These are phyloP conservation scores for Nannoperca australis DNA, from an alignment of 2,797 vertebrate species.

Conservation along the genomic window DNA sequence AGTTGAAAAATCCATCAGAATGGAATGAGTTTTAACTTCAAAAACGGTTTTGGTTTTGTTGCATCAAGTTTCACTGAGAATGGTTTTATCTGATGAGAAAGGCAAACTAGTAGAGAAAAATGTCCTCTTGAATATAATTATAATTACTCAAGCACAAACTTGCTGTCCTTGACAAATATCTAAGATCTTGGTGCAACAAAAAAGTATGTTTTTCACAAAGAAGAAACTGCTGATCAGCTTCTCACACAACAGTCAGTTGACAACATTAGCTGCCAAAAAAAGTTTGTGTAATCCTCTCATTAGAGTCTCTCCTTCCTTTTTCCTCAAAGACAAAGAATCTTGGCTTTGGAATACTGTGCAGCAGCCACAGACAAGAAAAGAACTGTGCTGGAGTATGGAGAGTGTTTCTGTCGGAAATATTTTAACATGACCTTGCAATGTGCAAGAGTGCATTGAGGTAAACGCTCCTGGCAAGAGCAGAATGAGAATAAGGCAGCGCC, in stretches of 20 bases:
- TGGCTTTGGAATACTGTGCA: slow-evolving; percentile 45
- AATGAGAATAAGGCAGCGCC: slow-evolving; percentile 71
- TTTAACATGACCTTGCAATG: slow-evolving; percentile 76
- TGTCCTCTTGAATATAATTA: slow-evolving; percentile 29
- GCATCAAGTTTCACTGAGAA: slow-evolving; percentile 11
- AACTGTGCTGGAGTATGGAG: slow-evolving; percentile 27
- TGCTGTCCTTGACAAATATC: slow-evolving; percentile 46
- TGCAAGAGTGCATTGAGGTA: slow-evolving; percentile 53
- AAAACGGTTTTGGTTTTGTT: slow-evolving; percentile 11
- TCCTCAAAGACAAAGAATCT: slow-evolving; percentile 63
- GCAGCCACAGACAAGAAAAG: slow-evolving; percentile 23
- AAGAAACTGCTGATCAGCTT: slow-evolving; percentile 42
- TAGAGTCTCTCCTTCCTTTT: slow-evolving; percentile 41
- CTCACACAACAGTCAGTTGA: slow-evolving; percentile 18
- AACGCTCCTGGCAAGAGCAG: slow-evolving; percentile 52
- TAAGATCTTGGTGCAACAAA: slow-evolving; percentile 9
- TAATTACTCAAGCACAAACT: slow-evolving; percentile 30
- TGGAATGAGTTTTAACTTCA: slow-evolving; percentile 15
- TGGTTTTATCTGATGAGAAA: slow-evolving; percentile 11
- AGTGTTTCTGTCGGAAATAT: slow-evolving; percentile 61
- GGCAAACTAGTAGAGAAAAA: not conserved
- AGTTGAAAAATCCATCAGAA: not conserved
- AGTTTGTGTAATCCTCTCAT: slow-evolving; percentile 54
- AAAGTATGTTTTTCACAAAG: not conserved
- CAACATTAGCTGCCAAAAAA: slow-evolving; percentile 4